These are phyloP conservation scores for Calliopum simillimum DNA, from an alignment of 2,888 invertebrate genomes.

Conservation along the genomic window DNA sequence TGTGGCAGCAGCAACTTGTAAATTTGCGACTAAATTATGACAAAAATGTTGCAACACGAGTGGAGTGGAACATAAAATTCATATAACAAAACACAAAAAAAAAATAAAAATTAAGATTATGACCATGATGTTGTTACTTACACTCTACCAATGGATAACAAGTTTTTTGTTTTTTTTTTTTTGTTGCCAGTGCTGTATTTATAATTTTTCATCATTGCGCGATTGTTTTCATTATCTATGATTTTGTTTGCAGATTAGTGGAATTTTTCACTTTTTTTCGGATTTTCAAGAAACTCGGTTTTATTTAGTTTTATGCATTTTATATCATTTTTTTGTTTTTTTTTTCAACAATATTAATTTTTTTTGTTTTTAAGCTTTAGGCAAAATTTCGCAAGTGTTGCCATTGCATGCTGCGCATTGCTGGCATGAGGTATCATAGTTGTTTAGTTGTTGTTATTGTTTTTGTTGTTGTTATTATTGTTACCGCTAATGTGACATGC, in stretches of 20 bases:
- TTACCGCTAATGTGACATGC: conserved; percentile 50
- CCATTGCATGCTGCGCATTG: not conserved
- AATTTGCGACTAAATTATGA: conserved; percentile 9
- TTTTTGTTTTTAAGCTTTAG: conserved; percentile 24
- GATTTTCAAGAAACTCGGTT: conserved; percentile 24
- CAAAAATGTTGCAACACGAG: not conserved
- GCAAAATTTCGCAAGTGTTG: conserved; percentile 48
- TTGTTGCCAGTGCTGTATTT: conserved; percentile 11
- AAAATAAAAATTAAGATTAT: conserved; percentile 47
- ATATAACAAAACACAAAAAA: not conserved
- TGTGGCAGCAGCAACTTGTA: conserved; percentile 6
- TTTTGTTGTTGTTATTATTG: conserved; percentile 29
- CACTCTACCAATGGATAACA: conserved; percentile 43
- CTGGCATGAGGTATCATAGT: not conserved
- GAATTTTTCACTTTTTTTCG: conserved; percentile 25
- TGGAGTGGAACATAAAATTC: not conserved
- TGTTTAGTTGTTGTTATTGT: conserved; percentile 19
- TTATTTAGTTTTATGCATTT: conserved; percentile 32
- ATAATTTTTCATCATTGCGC: conserved; percentile 37
- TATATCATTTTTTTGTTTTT: conserved; percentile 35
- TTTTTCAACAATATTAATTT: conserved; percentile 10
- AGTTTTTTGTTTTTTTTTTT: conserved; percentile 39
- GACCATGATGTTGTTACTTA: conserved; percentile 45
- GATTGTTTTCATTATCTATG: conserved; percentile 46
- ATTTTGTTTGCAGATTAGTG: conserved; percentile 47